Conservation (phyloP, 2,797 vertebrate genomes). For the Gymnodraco acuticeps region DNA sequence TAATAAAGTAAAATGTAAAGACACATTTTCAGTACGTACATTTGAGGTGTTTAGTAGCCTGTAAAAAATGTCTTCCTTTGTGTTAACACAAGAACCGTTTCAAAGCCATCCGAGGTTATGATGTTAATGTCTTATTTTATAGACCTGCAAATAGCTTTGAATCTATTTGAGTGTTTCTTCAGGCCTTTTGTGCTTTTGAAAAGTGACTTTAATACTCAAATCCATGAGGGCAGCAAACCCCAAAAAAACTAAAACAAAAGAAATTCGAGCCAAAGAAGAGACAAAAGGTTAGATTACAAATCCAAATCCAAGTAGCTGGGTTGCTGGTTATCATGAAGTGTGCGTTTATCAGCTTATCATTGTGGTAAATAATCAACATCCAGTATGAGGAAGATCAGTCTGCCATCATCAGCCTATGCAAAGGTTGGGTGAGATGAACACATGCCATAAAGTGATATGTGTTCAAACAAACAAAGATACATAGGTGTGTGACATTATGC, state of each 20-base stretch:
- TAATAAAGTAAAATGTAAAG: neutral
- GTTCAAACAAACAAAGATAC: no score
- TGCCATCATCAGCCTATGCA: no score
- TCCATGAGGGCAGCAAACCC: neutral
- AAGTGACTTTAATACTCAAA: neutral
- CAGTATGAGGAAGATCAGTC: no score
- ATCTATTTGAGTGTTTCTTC: neutral
- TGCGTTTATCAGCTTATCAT: neutral
- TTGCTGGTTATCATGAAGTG: neutral
- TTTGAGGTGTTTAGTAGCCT: neutral
- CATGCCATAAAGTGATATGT: no score
- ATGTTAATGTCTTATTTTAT: neutral
- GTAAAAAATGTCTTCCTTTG: neutral
- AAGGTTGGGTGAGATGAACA: no score
- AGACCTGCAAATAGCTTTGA: neutral
- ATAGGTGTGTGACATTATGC: no score
- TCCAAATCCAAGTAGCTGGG: neutral
- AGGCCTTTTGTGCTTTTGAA: neutral
- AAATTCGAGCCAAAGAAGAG: no score
- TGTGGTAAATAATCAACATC: no score
- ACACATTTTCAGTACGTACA: neutral
- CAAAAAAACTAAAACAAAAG: neutral
- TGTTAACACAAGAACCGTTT: neutral
- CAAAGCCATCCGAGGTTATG: neutral
- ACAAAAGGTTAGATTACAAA: neutral